A percentile compares a stretch with the other conserved stretches of the same genome.
Conservation (phyloP, 2,888 invertebrate species). For the Perizoma affinitatum region DNA sequence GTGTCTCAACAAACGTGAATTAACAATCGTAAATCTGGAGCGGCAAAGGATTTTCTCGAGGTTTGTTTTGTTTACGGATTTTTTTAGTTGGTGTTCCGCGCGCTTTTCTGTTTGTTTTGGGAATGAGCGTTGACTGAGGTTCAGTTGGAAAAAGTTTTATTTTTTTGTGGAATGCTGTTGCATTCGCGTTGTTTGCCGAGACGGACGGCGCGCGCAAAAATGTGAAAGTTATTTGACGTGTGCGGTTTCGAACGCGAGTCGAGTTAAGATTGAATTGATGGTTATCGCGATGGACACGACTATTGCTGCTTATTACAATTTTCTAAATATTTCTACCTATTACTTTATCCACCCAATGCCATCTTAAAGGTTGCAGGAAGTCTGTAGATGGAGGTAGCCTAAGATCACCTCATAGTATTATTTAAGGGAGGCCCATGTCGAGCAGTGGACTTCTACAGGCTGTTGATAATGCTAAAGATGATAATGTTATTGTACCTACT, state of each 20-base stretch:
- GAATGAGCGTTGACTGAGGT: slow-evolving; percentile 48
- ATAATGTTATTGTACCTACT: too few species aligned
- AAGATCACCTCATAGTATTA: too few species aligned
- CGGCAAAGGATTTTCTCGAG: slow-evolving; percentile 60
- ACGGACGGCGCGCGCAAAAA: slow-evolving; percentile 50
- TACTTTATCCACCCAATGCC: too few species aligned
- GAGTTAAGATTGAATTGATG: slow-evolving; percentile 26
- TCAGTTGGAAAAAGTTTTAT: slow-evolving; percentile 27
- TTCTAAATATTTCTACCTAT: background rate
- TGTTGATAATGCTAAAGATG: too few species aligned
- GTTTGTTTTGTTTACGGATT: slow-evolving; percentile 49
- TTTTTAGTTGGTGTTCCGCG: slow-evolving; percentile 9
- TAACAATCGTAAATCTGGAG: slow-evolving; percentile 71
- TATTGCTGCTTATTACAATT: slow-evolving; percentile 15
- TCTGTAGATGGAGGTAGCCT: too few species aligned
- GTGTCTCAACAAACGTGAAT: slow-evolving; percentile 57
- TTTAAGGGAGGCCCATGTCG: too few species aligned
- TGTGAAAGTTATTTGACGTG: slow-evolving; percentile 64
- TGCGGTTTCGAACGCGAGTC: slow-evolving; percentile 33
- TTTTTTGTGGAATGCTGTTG: slow-evolving; percentile 29
- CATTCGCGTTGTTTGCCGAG: slow-evolving; percentile 20
- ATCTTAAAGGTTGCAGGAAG: too few species aligned
- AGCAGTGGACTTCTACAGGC: too few species aligned
- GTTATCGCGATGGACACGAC: slow-evolving; percentile 32
- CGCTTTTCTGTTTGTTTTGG: slow-evolving; percentile 51